Evolutionary conservation across 1,140 invertebrate genomes (phyloP), one percentile per base, ranked within the genome.

Genomic region (Drosophila teissieri): DNA sequence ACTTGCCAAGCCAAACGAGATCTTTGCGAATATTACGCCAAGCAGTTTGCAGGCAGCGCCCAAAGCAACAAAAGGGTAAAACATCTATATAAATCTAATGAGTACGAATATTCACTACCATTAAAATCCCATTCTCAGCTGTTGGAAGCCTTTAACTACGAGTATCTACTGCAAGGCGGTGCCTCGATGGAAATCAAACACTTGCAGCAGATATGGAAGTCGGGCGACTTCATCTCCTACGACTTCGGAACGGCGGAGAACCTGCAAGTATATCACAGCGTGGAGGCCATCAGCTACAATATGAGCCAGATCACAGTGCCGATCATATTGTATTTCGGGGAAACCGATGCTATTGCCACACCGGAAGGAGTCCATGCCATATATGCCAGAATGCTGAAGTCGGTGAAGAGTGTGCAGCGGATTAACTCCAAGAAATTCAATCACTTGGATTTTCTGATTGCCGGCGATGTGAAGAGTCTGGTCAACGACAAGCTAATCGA

Each of bases 281-380:
- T 86, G 0, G 92, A 76, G 19, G 94, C 95, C 4, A 93, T 94
- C 4, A 56, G 77, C 2, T 96, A 96, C 78, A 85, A 95, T 76
- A 67, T 96, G 0, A 89, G 80, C 3, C 93, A 93, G 22, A 92
- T 96, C 2, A 94, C 83, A 0, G 92, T 94, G 1, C 95, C 95
- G 0, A 93, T 96, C 0, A 94, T 94, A 36, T 82, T 97, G 4
- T 95, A 96, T 90, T 96, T 95, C 77, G 95, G 95, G 5, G 93
- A 94, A 45, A 95, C 95, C 58, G 97, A 98, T 90, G 95, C 94
- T 55, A 88, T 97, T 7, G 95, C 94, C 15, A 93, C 94, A 55
- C 92, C 94, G 6, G 74, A 78, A 2, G 95, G 95, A 77, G 93
- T 95, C 0, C 93, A 94, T 53, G 92, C 91, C 39, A 91, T 95